Evolutionary conservation across 2,888 invertebrate species (phyloP).

Genomic region (Galerucella pusilla): DNA sequence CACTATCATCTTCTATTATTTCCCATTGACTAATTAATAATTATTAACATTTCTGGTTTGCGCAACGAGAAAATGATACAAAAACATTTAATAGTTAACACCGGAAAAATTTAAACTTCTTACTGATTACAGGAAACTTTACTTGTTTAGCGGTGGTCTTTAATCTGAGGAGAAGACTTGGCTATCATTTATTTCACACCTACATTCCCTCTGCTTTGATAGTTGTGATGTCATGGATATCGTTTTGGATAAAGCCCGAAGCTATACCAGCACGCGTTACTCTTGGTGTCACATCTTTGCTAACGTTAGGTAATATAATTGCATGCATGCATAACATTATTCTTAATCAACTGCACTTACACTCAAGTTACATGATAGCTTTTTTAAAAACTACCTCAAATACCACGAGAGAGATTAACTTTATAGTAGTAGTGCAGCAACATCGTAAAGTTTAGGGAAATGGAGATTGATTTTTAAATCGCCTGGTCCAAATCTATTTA

Average conservation of each 20-base stretch:
- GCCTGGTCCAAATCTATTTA: too few species aligned
- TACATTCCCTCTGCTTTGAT: slow-evolving; percentile 92
- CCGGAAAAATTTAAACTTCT: slow-evolving; percentile 14
- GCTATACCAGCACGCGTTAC: slow-evolving; percentile 92
- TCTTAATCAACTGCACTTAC: not conserved
- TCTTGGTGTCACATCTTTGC: slow-evolving; percentile 85
- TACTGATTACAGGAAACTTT: slow-evolving; percentile 78
- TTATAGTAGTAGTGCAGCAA: too few species aligned
- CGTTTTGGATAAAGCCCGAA: slow-evolving; percentile 95
- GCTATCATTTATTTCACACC: slow-evolving; percentile 91
- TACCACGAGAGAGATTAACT: too few species aligned
- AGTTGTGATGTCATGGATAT: slow-evolving; percentile 96
- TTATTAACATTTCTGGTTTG: slow-evolving; percentile 23
- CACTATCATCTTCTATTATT: slow-evolving; percentile 11
- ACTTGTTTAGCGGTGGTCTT: slow-evolving; percentile 92
- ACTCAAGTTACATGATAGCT: not conserved
- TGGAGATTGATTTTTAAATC: too few species aligned
- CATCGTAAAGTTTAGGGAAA: too few species aligned
- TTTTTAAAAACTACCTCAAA: not conserved
- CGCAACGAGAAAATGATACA: slow-evolving; percentile 26
- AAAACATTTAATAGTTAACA: slow-evolving; percentile 19
- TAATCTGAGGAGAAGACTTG: slow-evolving; percentile 83
- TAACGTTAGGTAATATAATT: slow-evolving; percentile 75
- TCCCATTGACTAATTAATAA: slow-evolving; percentile 16
- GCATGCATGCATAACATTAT: slow-evolving; percentile 3